These are phyloP conservation scores for Acanthococcus lagerstroemiae DNA, from an alignment of 2,888 invertebrate species.

Conservation along the genomic window DNA sequence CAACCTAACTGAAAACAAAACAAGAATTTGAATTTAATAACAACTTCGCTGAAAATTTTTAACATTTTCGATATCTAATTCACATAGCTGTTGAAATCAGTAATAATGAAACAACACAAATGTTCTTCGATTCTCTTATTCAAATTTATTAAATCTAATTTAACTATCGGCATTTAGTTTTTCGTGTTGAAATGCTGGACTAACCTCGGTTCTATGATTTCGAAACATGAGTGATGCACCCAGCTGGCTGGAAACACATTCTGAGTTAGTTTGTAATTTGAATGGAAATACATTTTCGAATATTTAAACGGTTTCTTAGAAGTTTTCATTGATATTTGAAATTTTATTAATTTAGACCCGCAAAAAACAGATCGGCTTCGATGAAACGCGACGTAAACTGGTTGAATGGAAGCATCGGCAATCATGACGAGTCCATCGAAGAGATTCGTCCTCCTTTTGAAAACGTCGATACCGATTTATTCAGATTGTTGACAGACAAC, in stretches of 20 bases:
- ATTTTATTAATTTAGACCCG: not conserved
- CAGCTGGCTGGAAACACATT: not conserved
- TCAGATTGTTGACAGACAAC: not conserved
- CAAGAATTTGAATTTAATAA: too few species aligned
- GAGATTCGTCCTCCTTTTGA: not conserved
- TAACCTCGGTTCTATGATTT: too few species aligned
- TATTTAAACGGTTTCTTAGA: not conserved
- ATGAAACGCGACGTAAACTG: not conserved
- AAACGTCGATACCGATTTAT: not conserved
- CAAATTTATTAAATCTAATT: not conserved
- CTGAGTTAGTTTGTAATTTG: not conserved
- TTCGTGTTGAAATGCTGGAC: not conserved
- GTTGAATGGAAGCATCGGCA: too few species aligned
- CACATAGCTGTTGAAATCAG: too few species aligned
- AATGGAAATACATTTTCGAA: not conserved
- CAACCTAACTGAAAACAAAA: too few species aligned
- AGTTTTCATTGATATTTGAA: not conserved
- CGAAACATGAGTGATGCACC: constrained; percentile 13
- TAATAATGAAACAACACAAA: too few species aligned
- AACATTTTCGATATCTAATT: too few species aligned
- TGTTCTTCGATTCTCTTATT: not conserved
- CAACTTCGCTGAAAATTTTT: too few species aligned
- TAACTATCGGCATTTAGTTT: not conserved
- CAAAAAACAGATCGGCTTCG: not conserved
- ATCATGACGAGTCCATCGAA: not conserved